A percentile compares a stretch with the other conserved stretches of the same genome.
These are phyloP conservation scores for Notothenia coriiceps DNA, from an alignment of 2,113 vertebrate genomes.

Conservation along the genomic window DNA sequence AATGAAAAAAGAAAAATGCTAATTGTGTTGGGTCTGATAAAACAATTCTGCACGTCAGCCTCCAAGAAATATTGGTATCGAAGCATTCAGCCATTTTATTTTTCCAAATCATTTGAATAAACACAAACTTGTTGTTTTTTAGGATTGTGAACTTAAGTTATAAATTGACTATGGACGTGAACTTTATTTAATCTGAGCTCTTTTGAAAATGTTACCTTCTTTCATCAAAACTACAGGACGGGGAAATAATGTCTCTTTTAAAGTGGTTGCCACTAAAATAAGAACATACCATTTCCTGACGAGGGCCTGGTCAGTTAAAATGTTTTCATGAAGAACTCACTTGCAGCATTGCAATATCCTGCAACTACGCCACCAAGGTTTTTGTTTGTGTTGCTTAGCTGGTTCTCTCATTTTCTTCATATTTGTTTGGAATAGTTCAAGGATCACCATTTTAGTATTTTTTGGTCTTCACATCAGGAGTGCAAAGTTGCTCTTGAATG, in stretches of 20 bases:
- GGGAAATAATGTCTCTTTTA: neutral
- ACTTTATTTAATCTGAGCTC: no score
- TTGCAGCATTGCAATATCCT: conserved; percentile 12
- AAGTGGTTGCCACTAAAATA: neutral
- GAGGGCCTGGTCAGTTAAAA: neutral
- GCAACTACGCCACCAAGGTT: neutral
- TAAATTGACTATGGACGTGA: no score
- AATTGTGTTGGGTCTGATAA: no score
- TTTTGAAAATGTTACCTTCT: neutral
- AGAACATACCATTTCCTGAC: neutral
- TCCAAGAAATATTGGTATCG: no score
- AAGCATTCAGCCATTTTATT: no score
- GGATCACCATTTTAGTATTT: neutral
- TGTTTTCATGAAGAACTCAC: conserved; percentile 8
- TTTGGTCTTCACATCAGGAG: neutral
- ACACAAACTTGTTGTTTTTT: no score
- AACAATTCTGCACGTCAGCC: no score
- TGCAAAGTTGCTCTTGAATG: neutral
- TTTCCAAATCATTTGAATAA: no score
- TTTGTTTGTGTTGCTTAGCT: neutral
- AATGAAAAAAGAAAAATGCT: no score
- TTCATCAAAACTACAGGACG: neutral
- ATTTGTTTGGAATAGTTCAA: neutral
- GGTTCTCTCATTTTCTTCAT: conserved; percentile 16
- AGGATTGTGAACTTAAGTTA: no score